A percentile compares a stretch with the other conserved stretches of the same genome.
These are phyloP conservation scores for Paralvinella palmiformis DNA, from an alignment of 1,140 invertebrate genomes.

Conservation along the genomic window DNA sequence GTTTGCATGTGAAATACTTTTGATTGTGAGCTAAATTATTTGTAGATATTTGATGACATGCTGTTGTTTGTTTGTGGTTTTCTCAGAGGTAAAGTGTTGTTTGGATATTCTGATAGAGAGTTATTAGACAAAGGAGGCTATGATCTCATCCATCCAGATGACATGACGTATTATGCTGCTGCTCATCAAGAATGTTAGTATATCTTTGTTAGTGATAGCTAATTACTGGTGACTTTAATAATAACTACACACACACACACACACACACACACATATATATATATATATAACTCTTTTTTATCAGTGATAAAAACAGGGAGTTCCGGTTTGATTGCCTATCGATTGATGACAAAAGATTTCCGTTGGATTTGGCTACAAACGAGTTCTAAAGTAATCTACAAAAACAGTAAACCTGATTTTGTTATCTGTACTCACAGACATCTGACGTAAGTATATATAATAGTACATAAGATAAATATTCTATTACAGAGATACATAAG, in stretches of 20 bases:
- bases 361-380: constrained; percentile 97
- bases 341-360: constrained; percentile 82
- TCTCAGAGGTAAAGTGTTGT: constrained; percentile 83
- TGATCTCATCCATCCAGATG: constrained; percentile 94
- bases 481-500: too few species aligned
- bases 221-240: too few species aligned
- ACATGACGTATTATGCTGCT: constrained; percentile 93
- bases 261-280: background rate
- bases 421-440: constrained; percentile 96
- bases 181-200: constrained; percentile 97
- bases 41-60: too few species aligned
- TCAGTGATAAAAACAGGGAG: constrained; percentile 96
- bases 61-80: constrained; percentile 29
- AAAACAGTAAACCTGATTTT: constrained; percentile 98
- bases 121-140: constrained; percentile 89
- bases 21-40: too few species aligned
- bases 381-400: constrained; percentile 92
- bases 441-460: constrained; percentile 71
- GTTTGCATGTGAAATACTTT: too few species aligned
- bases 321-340: constrained; percentile 95
- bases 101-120: constrained; percentile 89
- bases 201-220: too few species aligned
- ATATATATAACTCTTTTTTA: too few species aligned
- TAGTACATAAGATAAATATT: background rate
- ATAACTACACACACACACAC: too few species aligned